A percentile compares a stretch with the other conserved stretches of the same genome.
Conservation (phyloP, 23 tunicate species). For the Styela plicata region DNA sequence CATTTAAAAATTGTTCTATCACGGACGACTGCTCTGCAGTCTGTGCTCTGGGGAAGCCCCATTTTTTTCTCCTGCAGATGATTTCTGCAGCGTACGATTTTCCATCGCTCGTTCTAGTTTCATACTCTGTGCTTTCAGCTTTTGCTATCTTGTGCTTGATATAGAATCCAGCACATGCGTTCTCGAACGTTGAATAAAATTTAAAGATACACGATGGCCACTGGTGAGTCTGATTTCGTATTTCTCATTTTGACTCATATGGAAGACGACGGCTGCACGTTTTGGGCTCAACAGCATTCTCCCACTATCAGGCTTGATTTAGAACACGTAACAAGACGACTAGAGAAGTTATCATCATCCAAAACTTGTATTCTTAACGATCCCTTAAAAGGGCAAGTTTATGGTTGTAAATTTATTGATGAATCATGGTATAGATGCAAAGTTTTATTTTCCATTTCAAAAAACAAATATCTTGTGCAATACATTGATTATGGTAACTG, state of each 20-base stretch:
- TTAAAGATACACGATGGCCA: no score
- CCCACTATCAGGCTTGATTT: neutral
- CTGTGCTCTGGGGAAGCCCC: no score
- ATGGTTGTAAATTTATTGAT: conserved; percentile 3
- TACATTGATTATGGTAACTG: conserved; percentile 42
- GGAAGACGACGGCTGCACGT: conserved; percentile 28
- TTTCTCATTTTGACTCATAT: conserved; percentile 15
- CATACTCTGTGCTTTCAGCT: no score
- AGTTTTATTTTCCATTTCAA: neutral
- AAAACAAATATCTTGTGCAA: conserved; percentile 24
- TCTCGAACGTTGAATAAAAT: no score
- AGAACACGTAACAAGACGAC: neutral
- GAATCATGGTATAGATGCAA: conserved; percentile 37
- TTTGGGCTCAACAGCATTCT: conserved; percentile 23
- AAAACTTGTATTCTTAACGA: neutral
- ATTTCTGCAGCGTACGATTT: no score
- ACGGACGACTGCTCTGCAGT: no score
- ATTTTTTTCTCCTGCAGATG: no score
- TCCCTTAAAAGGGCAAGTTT: neutral
- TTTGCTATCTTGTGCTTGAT: no score
- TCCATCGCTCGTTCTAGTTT: no score
- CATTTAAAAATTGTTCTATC: no score
- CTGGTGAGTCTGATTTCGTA: neutral
- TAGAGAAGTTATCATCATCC: neutral
- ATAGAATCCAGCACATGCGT: no score